Conservation (phyloP, 2,113 vertebrate genomes). For the Chaenocephalus aceratus region DNA sequence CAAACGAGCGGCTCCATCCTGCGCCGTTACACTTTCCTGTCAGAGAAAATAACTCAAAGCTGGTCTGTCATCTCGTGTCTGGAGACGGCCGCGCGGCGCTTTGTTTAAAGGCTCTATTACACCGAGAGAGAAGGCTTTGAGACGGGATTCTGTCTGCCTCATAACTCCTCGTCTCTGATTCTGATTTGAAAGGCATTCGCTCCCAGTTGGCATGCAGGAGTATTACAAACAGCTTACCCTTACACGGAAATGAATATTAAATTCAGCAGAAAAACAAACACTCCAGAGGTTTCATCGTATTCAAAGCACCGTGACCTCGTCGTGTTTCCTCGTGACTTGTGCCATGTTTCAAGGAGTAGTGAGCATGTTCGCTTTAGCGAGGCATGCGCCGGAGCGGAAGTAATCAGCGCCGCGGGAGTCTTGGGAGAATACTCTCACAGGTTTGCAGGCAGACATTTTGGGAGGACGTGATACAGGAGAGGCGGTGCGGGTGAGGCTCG, state of each 20-base stretch:
- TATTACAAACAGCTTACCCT: slow-evolving; percentile 5
- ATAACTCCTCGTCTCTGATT: slow-evolving; percentile 55
- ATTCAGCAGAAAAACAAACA: slow-evolving; percentile 31
- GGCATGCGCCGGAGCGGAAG: slow-evolving; percentile 54
- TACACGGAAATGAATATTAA: background rate
- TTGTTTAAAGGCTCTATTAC: slow-evolving; percentile 63
- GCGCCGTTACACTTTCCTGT: slow-evolving; percentile 39
- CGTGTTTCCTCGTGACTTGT: slow-evolving; percentile 61
- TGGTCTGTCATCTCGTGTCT: slow-evolving; percentile 44
- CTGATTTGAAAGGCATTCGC: slow-evolving; percentile 29
- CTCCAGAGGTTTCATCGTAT: slow-evolving; percentile 29
- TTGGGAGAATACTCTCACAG: slow-evolving; percentile 63
- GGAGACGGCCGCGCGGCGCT: slow-evolving; percentile 49
- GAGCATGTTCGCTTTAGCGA: slow-evolving; percentile 66
- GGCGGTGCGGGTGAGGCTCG: slow-evolving; percentile 44
- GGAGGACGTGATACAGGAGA: slow-evolving; percentile 42
- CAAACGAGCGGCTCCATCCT: slow-evolving; percentile 53
- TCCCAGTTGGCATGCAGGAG: slow-evolving; percentile 28
- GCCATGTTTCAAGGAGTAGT: slow-evolving; percentile 69
- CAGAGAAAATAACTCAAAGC: slow-evolving; percentile 57
- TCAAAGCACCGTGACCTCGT: slow-evolving; percentile 55
- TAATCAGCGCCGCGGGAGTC: slow-evolving; percentile 72
- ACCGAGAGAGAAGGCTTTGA: slow-evolving; percentile 34
- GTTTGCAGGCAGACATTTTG: slow-evolving; percentile 60
- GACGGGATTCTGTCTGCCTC: slow-evolving; percentile 53